Conservation (phyloP, 2,888 invertebrate species). For the Actias luna region DNA sequence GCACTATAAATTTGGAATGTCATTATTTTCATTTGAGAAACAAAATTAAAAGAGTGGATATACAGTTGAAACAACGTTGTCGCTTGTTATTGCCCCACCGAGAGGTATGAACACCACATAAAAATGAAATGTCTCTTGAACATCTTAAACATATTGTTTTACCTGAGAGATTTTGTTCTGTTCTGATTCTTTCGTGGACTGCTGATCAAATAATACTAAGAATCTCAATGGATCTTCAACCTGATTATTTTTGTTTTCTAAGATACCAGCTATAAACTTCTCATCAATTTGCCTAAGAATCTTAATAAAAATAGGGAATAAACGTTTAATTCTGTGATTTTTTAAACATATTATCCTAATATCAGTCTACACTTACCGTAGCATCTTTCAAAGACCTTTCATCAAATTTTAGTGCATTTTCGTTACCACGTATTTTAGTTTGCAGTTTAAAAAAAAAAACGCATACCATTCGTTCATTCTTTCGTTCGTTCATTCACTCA, state of each 20-base stretch:
- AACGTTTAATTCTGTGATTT: not conserved
- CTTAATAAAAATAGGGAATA: slow-evolving; percentile 34
- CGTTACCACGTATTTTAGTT: slow-evolving; percentile 48
- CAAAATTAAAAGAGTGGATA: too few species aligned
- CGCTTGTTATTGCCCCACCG: slow-evolving; percentile 39
- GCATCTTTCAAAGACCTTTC: slow-evolving; percentile 49
- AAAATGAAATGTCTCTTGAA: slow-evolving; percentile 49
- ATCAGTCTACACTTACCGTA: slow-evolving; percentile 39
- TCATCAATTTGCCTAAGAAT: slow-evolving; percentile 88
- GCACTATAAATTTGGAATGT: too few species aligned
- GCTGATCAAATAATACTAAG: slow-evolving; percentile 90
- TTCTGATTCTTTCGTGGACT: slow-evolving; percentile 90
- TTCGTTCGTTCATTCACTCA: too few species aligned
- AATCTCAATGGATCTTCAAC: slow-evolving; percentile 61
- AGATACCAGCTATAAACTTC: slow-evolving; percentile 85
- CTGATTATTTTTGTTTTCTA: slow-evolving; percentile 40
- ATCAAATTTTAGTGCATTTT: slow-evolving; percentile 57
- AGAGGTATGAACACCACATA: slow-evolving; percentile 43
- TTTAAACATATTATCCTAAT: not conserved
- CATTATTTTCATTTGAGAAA: too few species aligned
- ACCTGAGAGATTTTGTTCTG: slow-evolving; percentile 87
- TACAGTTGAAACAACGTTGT: slow-evolving; percentile 41
- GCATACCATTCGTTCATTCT: too few species aligned
- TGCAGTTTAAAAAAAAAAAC: too few species aligned
- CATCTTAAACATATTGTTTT: too few species aligned